A percentile compares a stretch with the other conserved stretches of the same genome.
Conservation (phyloP, 2,888 invertebrate species). For the Malthinus flaveolus region DNA sequence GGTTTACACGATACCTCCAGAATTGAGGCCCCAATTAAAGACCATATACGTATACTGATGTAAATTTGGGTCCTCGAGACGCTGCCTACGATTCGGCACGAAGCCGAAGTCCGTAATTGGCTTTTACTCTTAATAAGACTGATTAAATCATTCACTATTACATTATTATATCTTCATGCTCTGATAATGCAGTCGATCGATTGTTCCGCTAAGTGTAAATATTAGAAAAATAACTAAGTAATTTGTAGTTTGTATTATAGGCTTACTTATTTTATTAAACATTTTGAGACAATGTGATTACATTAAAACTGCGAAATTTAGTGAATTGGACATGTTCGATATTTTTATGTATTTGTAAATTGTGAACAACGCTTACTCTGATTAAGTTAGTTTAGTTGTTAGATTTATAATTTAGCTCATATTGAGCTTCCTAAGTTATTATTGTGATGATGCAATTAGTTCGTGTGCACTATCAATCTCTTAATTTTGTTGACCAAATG, state of each 20-base stretch:
- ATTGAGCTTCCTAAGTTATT: slow-evolving; percentile 38
- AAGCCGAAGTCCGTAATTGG: slow-evolving; percentile 9
- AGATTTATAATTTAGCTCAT: slow-evolving; percentile 32
- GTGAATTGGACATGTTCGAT: slow-evolving; percentile 23
- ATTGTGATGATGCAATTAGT: slow-evolving; percentile 39
- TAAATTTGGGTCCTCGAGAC: slow-evolving; percentile 16
- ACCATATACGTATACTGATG: slow-evolving; percentile 84
- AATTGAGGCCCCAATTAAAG: slow-evolving; percentile 84
- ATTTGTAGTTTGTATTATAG: slow-evolving; percentile 17
- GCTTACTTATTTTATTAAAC: slow-evolving; percentile 18
- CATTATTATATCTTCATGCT: slow-evolving; percentile 28
- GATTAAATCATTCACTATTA: slow-evolving; percentile 39
- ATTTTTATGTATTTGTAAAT: slow-evolving; percentile 31
- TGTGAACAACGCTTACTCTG: slow-evolving; percentile 27
- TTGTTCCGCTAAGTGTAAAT: slow-evolving; percentile 38
- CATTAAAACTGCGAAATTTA: slow-evolving; percentile 24
- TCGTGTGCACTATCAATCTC: slow-evolving; percentile 36
- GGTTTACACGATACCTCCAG: slow-evolving; percentile 82
- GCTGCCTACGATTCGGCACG: slow-evolving; percentile 13
- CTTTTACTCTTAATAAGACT: slow-evolving; percentile 50
- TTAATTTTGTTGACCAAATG: slow-evolving; percentile 28
- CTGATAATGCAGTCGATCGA: slow-evolving; percentile 21
- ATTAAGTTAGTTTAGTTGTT: slow-evolving; percentile 29
- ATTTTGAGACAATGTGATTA: slow-evolving; percentile 39
- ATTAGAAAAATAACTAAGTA: slow-evolving; percentile 28